Conservation (phyloP, 2,113 vertebrate genomes). For the Synodontis membranacea region DNA sequence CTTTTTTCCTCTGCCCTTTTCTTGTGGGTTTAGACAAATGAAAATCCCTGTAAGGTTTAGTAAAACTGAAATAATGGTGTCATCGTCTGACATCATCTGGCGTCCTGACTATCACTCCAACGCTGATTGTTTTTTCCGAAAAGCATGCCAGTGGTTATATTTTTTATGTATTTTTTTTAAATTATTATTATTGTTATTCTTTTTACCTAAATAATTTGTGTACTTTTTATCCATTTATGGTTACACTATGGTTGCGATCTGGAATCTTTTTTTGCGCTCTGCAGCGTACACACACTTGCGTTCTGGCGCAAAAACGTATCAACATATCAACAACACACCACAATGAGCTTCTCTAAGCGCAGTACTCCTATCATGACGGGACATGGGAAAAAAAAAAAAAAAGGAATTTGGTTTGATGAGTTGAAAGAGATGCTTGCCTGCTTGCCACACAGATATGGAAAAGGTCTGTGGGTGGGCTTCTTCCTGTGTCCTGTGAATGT, state of each 20-base stretch:
- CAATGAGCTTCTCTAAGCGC: not conserved
- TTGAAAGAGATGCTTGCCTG: not conserved
- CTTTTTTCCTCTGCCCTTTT: not conserved
- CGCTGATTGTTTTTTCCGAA: not conserved
- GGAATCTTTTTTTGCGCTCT: not conserved
- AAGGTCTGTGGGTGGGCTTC: not conserved
- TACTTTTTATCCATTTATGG: not conserved
- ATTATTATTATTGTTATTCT: too few species aligned
- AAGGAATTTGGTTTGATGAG: not conserved
- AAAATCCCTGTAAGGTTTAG: constrained; percentile 4
- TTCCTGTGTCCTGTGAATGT: not conserved
- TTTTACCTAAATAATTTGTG: not conserved
- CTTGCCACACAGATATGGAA: not conserved
- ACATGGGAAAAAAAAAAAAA: not conserved
- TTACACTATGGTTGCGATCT: not conserved
- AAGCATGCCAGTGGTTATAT: not conserved
- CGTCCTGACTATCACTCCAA: not conserved
- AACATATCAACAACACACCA: too few species aligned
- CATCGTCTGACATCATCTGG: not conserved
- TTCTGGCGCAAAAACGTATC: too few species aligned
- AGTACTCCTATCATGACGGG: not conserved
- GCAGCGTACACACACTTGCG: not conserved
- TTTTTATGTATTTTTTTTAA: too few species aligned
- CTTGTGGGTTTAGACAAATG: not conserved
- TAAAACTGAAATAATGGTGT: not conserved